A percentile compares a stretch with the other conserved stretches of the same genome.
Evolutionary conservation across 2,113 vertebrate species (phyloP).

Genomic region (Oreochromis tanganicae): DNA sequence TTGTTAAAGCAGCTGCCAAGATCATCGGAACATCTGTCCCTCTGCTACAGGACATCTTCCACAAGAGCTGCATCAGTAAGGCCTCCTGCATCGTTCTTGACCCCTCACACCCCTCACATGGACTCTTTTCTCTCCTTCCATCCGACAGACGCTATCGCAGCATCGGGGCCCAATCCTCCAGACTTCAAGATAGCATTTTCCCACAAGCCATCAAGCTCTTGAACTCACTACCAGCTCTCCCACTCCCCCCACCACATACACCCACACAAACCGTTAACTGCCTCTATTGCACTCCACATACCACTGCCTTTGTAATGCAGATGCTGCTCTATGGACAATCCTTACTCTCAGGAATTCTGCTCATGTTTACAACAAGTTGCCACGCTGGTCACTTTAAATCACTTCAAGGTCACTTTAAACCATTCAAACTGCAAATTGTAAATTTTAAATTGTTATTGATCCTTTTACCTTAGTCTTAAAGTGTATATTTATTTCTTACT

Average conservation of each 20-base stretch:
- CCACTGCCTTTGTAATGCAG: neutral
- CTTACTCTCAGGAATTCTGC: neutral
- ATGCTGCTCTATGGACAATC: neutral
- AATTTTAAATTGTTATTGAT: neutral
- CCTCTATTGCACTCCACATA: neutral
- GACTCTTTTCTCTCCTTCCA: neutral
- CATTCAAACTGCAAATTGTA: neutral
- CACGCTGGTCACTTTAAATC: neutral
- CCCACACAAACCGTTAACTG: neutral
- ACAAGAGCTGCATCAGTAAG: neutral
- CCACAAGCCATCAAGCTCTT: neutral
- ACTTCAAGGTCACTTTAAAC: neutral
- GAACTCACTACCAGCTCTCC: neutral
- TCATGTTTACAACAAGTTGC: neutral
- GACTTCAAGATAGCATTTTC: neutral
- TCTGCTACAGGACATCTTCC: neutral
- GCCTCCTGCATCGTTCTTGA: neutral
- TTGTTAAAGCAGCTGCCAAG: neutral
- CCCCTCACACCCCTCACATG: neutral
- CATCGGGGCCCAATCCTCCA: neutral
- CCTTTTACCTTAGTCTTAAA: neutral
- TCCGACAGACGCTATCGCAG: accelerated
- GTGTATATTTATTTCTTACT: neutral
- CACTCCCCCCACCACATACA: neutral
- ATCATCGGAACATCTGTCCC: neutral